These are phyloP conservation scores for Venusia cambrica DNA, from an alignment of 2,888 invertebrate species.

Conservation along the genomic window DNA sequence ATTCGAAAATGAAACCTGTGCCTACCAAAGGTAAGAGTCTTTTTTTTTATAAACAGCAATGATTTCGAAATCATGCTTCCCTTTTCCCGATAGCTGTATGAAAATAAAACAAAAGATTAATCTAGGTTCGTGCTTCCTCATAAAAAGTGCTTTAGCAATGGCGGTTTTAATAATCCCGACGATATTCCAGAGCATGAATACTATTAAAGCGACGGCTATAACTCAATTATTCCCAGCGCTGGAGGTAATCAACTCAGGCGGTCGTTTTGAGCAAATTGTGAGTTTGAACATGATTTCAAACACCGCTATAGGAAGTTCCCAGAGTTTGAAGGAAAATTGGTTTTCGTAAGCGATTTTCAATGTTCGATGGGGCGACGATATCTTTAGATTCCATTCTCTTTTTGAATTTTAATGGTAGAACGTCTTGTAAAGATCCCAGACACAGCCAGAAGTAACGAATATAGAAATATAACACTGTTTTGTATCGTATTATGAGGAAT, in stretches of 20 bases:
- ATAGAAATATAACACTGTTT: too few species aligned
- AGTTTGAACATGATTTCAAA: conserved; percentile 22
- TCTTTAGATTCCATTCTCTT: too few species aligned
- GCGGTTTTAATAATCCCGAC: conserved; percentile 14
- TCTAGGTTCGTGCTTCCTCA: conserved; percentile 12
- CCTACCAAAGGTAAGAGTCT: too few species aligned
- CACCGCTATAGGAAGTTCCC: conserved; percentile 21
- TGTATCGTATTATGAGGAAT: too few species aligned
- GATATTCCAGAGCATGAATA: conserved; percentile 17
- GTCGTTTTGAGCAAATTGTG: conserved; percentile 24
- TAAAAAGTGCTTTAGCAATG: conserved; percentile 6
- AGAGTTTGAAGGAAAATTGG: conserved; percentile 4
- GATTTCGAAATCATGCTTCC: too few species aligned
- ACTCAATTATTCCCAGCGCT: conserved; percentile 25
- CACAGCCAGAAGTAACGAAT: too few species aligned
- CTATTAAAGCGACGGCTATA: conserved; percentile 17
- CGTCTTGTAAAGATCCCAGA: too few species aligned
- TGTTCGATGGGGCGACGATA: too few species aligned
- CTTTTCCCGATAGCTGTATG: too few species aligned
- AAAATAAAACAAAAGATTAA: not conserved
- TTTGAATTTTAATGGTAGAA: too few species aligned
- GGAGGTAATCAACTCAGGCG: conserved; percentile 22
- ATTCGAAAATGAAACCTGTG: too few species aligned
- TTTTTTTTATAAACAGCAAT: too few species aligned
- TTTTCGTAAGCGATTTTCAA: not conserved